Conservation (phyloP, 2,888 invertebrate genomes). For the Chrysopilus asiliformis region DNA sequence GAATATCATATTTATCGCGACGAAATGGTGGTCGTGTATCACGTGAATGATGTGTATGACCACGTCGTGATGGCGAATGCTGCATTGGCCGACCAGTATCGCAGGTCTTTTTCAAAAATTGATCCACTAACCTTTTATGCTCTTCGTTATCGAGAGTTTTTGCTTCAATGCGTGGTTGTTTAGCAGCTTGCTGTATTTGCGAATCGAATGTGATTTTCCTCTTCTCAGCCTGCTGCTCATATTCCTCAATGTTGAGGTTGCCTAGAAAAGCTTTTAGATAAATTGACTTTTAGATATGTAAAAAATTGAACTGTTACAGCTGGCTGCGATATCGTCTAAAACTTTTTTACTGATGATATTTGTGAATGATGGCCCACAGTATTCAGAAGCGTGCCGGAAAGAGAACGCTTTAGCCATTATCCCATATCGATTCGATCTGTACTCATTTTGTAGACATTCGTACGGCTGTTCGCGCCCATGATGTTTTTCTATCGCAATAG, state of each 20-base stretch:
- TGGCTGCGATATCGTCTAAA: conserved; percentile 26
- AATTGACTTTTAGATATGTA: too few relatives aligned
- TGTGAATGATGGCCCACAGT: conserved; percentile 42
- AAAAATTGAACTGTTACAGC: too few relatives aligned
- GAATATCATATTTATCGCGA: conserved; percentile 1
- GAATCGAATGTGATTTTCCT: too few relatives aligned
- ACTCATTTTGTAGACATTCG: conserved; percentile 52
- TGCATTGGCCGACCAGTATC: conserved; percentile 1
- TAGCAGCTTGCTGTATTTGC: too few relatives aligned
- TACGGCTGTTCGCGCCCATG: conserved; percentile 58
- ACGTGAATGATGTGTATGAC: conserved; percentile 3
- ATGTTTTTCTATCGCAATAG: conserved; percentile 58
- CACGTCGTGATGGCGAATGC: background rate
- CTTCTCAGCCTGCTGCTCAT: too few relatives aligned
- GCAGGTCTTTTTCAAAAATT: conserved; percentile 23
- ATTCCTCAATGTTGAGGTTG: too few relatives aligned
- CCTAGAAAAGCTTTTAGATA: too few relatives aligned
- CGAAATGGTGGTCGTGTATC: background rate
- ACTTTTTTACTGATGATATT: conserved; percentile 37
- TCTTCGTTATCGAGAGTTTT: conserved; percentile 24
- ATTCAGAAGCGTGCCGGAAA: conserved; percentile 53
- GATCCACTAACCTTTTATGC: conserved; percentile 29
- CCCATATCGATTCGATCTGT: conserved; percentile 45
- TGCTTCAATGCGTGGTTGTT: too few relatives aligned
- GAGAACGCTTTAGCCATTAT: conserved; percentile 52